A percentile compares a stretch with the other conserved stretches of the same genome.
phyloP scores from a whole-genome alignment of 2,888 invertebrate species.

The Pandemis cinnamomeana region DNA sequence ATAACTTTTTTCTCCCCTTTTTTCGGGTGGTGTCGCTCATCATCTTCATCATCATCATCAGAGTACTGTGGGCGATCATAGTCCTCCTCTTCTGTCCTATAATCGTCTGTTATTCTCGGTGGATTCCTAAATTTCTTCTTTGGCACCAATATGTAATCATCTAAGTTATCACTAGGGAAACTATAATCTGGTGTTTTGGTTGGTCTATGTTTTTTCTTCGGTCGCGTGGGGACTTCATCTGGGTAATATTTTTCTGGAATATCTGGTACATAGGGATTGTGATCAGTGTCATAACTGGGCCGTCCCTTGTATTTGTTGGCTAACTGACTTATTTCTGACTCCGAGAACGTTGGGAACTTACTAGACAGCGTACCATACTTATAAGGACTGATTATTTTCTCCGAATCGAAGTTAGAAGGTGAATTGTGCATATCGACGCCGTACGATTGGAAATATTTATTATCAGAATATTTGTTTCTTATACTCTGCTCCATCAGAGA shows the following conservation, averaged over 20 bases:
- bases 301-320: conserved; percentile 52
- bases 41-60: conserved; percentile 57
- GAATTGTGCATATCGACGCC: conserved; percentile 71
- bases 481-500: conserved; percentile 62
- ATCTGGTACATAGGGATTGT: conserved; percentile 64
- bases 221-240: conserved; percentile 65
- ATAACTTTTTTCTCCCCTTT: conserved; percentile 67
- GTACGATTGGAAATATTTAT: conserved; percentile 56
- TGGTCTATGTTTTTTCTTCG: conserved; percentile 71
- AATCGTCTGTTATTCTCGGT: conserved; percentile 61
- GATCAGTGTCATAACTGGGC: conserved; percentile 46
- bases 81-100: conserved; percentile 68
- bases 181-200: conserved; percentile 62
- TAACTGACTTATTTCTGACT: conserved; percentile 43
- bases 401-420: conserved; percentile 63
- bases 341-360: conserved; percentile 43
- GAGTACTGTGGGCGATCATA: conserved; percentile 64
- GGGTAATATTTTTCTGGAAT: conserved; percentile 62
- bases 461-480: conserved; percentile 53
- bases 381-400: conserved; percentile 63
- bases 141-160: conserved; percentile 74
- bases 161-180: conserved; percentile 63
- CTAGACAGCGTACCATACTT: conserved; percentile 56
- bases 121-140: conserved; percentile 75
- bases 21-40: conserved; percentile 59